phyloP scores from a whole-genome alignment of 2,113 vertebrate species.

The Equus quagga region DNA sequence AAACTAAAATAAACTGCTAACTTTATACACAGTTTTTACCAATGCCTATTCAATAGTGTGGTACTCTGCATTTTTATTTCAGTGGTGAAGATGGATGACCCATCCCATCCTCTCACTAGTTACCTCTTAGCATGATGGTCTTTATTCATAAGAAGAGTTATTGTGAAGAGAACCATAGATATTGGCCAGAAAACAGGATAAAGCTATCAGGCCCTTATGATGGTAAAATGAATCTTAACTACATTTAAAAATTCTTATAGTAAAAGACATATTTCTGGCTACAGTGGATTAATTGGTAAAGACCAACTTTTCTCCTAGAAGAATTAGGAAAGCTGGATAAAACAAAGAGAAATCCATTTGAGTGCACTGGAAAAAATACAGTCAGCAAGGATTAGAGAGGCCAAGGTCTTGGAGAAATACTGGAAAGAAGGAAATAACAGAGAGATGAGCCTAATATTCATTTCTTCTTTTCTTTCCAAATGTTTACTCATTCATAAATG shows the following conservation, averaged over 20 bases:
- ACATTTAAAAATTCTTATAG: constrained; percentile 28
- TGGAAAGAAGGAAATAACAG: neutral
- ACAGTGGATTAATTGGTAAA: constrained; percentile 50
- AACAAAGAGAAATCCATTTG: neutral
- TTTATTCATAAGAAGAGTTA: constrained; percentile 30
- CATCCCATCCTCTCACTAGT: neutral
- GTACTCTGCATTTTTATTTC: constrained; percentile 6
- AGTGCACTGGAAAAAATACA: neutral
- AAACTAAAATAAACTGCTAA: constrained; percentile 42
- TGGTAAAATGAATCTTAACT: constrained; percentile 43
- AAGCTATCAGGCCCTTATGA: neutral
- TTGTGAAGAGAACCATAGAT: neutral
- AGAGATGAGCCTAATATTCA: neutral
- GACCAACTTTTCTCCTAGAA: neutral
- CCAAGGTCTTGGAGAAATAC: neutral
- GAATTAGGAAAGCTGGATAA: neutral
- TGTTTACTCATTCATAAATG: neutral
- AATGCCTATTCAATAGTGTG: neutral
- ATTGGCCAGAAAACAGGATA: neutral
- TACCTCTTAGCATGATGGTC: neutral
- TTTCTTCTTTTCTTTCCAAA: neutral
- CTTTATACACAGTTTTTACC: neutral
- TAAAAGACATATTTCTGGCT: neutral
- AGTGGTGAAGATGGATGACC: neutral
- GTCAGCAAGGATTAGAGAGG: neutral